Conservation (phyloP, 2,797 vertebrate species). For the Florisuga fusca region DNA sequence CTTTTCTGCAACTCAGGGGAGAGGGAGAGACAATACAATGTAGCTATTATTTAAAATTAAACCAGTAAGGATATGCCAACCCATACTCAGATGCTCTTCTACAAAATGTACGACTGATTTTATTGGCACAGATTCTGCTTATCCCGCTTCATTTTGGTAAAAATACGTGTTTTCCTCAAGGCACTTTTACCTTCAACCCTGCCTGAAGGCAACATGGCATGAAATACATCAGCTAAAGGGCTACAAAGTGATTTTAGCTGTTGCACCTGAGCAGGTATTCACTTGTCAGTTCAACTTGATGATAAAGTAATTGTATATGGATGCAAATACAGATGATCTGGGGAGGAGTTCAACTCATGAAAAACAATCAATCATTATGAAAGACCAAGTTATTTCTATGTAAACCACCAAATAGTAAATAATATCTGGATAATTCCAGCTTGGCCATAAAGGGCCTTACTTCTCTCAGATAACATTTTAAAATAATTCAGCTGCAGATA, state of each 20-base stretch:
- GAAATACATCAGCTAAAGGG: neutral
- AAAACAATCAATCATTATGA: neutral
- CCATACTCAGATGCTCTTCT: neutral
- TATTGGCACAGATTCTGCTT: neutral
- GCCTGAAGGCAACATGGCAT: neutral
- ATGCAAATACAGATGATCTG: neutral
- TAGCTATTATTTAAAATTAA: constrained; percentile 1
- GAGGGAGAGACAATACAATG: constrained; percentile 11
- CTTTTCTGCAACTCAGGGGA: neutral
- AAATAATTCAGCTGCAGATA: neutral
- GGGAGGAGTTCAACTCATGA: neutral
- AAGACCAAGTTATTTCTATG: neutral
- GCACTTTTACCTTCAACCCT: neutral
- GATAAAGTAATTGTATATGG: neutral
- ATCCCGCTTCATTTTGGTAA: neutral
- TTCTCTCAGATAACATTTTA: neutral
- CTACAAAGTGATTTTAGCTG: neutral
- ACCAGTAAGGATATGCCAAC: neutral
- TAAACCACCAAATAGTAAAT: neutral
- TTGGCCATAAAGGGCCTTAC: neutral
- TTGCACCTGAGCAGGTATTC: neutral
- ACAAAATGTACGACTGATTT: neutral
- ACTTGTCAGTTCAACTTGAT: neutral
- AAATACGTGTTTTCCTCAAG: neutral
- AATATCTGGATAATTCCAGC: neutral